Base-by-base conservation (phyloP, 64 coral and sea anemone genomes). In the Astreopora myriophthalma region DNA sequence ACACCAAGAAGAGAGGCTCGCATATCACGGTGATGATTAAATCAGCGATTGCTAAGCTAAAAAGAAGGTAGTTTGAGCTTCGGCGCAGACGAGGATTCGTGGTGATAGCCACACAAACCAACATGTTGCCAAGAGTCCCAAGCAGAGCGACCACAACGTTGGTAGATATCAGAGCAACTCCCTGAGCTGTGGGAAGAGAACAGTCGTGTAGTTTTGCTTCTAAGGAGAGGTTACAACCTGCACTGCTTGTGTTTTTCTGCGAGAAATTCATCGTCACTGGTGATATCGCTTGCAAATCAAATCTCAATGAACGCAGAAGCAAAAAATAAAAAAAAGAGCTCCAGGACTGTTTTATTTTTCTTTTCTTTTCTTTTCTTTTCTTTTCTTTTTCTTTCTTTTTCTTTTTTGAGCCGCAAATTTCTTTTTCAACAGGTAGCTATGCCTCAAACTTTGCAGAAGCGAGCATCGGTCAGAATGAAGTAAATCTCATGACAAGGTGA, bases 31-130 rank as follows among this genome's bases (percentile, higher is more conserved):
- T 76, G 19, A 29, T n/a, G n/a, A 76, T 23, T 3, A 76, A 48
- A 76, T 76, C 73, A 76, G 73, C 73, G 10, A 76, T 46, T 4
- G 48, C 49, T 42, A 61, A 62, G 34, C 79, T 83, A 16, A 60
- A 83, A 12, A 83, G 51, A 62, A 83, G 58, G 58, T 33, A 61
- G 51, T 58, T 61, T 64, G 79, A 23, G 14, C 8, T 12, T 37
- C 58, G 27, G 16, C 79, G 79, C 30, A 83, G 79, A 0, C 25
- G 48, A 22, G 79, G 79, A n/a, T 9, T 31, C 0, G 12, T 83
- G 12, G 22, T 29, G 29, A 83, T 30, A 3, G 79, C 79, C 14
- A 62, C 17, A 5, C 48, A 61, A 83, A 83, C 20, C 28, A 83
- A 24, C 24, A 83, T 2, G 26, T 83, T 83, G 13, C 79, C 79